phyloP scores from a whole-genome alignment of 1,140 invertebrate genomes.

The Laupala kohalensis region DNA sequence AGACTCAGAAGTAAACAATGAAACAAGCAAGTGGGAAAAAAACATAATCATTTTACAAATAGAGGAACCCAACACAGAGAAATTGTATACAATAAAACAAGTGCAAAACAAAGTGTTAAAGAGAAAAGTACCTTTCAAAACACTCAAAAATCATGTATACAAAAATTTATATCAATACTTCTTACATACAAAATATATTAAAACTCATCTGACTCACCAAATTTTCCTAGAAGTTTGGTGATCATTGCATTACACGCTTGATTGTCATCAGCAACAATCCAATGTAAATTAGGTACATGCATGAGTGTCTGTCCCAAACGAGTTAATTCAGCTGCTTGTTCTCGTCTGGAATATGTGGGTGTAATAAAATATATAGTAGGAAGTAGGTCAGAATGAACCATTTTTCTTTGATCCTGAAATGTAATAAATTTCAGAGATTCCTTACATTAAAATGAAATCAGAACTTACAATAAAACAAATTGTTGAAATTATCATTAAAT shows the following conservation, averaged over 20 bases:
- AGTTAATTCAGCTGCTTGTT: slow-evolving; percentile 45
- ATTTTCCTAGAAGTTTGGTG: slow-evolving; percentile 33
- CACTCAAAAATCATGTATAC: no score
- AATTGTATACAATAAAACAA: no score
- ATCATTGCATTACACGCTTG: slow-evolving; percentile 32
- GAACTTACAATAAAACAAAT: neutral
- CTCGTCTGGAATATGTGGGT: slow-evolving; percentile 45
- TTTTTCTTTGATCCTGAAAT: neutral
- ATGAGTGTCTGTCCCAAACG: slow-evolving; percentile 41
- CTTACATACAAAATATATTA: neutral
- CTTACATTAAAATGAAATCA: neutral
- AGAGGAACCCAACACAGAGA: no score
- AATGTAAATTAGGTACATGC: slow-evolving; percentile 38
- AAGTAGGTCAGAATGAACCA: slow-evolving; percentile 8
- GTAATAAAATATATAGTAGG: slow-evolving; percentile 54
- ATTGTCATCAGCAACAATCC: slow-evolving; percentile 45
- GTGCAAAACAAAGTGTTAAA: no score
- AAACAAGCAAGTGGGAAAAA: no score
- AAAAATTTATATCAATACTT: no score
- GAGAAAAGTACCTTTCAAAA: no score
- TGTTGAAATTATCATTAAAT: neutral
- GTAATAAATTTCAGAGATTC: neutral
- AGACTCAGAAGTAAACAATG: no score
- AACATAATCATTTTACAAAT: no score
- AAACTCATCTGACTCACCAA: slow-evolving; percentile 24